These are phyloP conservation scores for Melanostoma scalare DNA, from an alignment of 2,888 invertebrate genomes.

Conservation along the genomic window DNA sequence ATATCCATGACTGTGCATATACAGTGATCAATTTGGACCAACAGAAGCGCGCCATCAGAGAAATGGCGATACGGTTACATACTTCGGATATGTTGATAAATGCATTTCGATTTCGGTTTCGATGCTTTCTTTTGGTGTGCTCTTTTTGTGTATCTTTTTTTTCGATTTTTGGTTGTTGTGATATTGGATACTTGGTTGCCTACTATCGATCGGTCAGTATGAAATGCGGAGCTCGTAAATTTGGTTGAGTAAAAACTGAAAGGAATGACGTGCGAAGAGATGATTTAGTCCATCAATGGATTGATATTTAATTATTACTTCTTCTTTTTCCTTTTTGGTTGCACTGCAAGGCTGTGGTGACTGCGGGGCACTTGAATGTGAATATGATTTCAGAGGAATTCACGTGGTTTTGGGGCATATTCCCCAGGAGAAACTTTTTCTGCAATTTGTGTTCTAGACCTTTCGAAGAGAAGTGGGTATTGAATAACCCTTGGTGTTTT, in stretches of 20 bases:
- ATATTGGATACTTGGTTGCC: slow-evolving; percentile 38
- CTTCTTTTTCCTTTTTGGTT: slow-evolving; percentile 13
- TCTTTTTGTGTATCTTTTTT: background rate
- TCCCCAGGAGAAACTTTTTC: slow-evolving; percentile 32
- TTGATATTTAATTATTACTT: slow-evolving; percentile 54
- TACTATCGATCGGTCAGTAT: slow-evolving; percentile 35
- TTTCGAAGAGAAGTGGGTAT: slow-evolving; percentile 7
- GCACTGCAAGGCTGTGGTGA: slow-evolving; percentile 14
- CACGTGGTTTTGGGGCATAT: slow-evolving; percentile 12
- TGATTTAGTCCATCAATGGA: slow-evolving; percentile 60
- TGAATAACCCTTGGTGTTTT: no score
- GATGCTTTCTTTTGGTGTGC: slow-evolving; percentile 55
- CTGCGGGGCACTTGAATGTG: slow-evolving; percentile 24
- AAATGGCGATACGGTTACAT: slow-evolving; percentile 47
- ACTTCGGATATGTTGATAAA: slow-evolving; percentile 66
- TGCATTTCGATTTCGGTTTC: slow-evolving; percentile 69
- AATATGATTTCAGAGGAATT: slow-evolving; percentile 5
- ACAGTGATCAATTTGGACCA: slow-evolving; percentile 55
- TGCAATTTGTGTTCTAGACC: slow-evolving; percentile 3
- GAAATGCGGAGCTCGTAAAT: slow-evolving; percentile 51
- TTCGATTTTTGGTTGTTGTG: slow-evolving; percentile 5
- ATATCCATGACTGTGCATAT: slow-evolving; percentile 11
- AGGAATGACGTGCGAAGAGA: slow-evolving; percentile 49
- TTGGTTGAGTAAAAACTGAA: slow-evolving; percentile 29
- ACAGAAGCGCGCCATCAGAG: slow-evolving; percentile 38